phyloP scores from a whole-genome alignment of 2,888 invertebrate species.

The Standfussiana lucernea region DNA sequence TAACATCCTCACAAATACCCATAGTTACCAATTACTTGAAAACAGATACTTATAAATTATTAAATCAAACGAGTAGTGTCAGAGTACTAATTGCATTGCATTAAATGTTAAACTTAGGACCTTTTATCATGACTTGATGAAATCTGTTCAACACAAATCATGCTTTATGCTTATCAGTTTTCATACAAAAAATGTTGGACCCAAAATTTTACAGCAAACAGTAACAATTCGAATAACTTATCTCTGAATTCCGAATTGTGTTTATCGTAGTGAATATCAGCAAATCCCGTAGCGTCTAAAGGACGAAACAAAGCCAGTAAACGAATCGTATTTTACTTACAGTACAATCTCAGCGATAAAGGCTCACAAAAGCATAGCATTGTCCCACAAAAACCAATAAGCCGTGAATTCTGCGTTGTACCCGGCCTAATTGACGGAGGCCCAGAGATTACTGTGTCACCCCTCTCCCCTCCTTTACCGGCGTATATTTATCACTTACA shows the following conservation, averaged over 20 bases:
- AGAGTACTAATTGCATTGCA: conserved; percentile 11
- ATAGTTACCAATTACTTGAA: conserved; percentile 37
- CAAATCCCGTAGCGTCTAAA: conserved; percentile 36
- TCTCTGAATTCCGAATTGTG: conserved; percentile 42
- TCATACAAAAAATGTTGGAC: conserved; percentile 11
- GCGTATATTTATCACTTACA: conserved; percentile 55
- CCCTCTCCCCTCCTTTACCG: conserved; percentile 33
- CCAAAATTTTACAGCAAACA: conserved; percentile 28
- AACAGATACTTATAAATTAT: conserved; percentile 20
- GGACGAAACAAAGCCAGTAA: conserved; percentile 56
- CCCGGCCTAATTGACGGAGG: conserved; percentile 68
- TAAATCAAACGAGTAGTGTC: not conserved
- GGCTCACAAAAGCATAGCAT: conserved; percentile 61
- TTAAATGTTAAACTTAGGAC: conserved; percentile 2
- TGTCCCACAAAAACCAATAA: conserved; percentile 70
- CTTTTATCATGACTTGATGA: conserved; percentile 4
- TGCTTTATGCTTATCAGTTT: conserved; percentile 26
- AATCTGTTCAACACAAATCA: conserved; percentile 20
- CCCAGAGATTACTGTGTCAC: conserved; percentile 62
- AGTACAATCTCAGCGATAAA: conserved; percentile 61
- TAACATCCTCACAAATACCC: conserved; percentile 65
- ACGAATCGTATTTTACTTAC: conserved; percentile 58
- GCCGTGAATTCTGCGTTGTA: conserved; percentile 64
- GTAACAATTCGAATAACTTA: conserved; percentile 43
- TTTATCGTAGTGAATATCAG: conserved; percentile 41